These are phyloP conservation scores for Cinclus cinclus DNA, from an alignment of 2,113 vertebrate genomes.

Conservation along the genomic window DNA sequence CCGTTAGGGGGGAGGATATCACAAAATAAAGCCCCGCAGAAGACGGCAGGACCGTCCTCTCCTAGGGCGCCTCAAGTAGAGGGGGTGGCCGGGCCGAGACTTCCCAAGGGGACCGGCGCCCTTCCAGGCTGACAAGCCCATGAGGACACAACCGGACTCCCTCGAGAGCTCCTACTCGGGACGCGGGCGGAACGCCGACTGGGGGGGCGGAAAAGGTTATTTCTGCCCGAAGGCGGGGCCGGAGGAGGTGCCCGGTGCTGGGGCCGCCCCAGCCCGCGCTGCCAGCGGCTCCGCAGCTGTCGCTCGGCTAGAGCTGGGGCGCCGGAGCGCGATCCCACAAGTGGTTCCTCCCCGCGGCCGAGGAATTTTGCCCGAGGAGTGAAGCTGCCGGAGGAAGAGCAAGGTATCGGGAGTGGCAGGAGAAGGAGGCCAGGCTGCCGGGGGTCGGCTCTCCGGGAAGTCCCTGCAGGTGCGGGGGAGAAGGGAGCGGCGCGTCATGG, in stretches of 20 bases:
- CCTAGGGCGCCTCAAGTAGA: background rate
- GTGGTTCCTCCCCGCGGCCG: background rate
- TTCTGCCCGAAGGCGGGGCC: background rate
- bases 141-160: accelerated
- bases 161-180: background rate
- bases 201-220: background rate
- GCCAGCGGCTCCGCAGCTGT: background rate
- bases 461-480: background rate
- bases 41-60: background rate
- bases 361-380: background rate
- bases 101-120: background rate
- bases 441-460: background rate
- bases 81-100: too few species aligned
- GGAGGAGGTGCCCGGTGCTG: background rate
- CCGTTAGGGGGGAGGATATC: too few species aligned
- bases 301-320: background rate
- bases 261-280: background rate
- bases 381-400: background rate
- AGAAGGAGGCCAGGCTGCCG: background rate
- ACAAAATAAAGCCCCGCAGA: background rate
- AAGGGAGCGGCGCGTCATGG: conserved; percentile 48
- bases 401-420: background rate
- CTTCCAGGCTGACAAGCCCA: background rate
- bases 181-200: background rate
- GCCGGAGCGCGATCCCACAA: background rate